Evolutionary conservation across 1,140 invertebrate genomes (phyloP).

Genomic region (Gerris buenoi): DNA sequence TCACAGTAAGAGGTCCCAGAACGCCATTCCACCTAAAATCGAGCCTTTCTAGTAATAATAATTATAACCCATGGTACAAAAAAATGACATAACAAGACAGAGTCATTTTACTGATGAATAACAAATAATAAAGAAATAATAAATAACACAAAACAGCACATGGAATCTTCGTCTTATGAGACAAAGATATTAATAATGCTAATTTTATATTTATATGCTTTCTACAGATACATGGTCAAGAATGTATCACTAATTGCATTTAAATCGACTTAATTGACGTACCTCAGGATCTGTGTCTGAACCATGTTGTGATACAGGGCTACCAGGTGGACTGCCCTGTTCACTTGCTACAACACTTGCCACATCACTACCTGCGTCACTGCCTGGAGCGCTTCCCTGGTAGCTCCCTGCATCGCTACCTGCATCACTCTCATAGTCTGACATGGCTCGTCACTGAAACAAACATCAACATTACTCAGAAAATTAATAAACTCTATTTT

Average conservation of each 20-base stretch:
- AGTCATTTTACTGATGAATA: too few species aligned
- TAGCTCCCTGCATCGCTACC: slow-evolving; percentile 20
- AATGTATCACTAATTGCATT: neutral
- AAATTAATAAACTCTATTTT: too few species aligned
- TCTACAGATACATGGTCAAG: neutral
- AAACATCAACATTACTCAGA: too few species aligned
- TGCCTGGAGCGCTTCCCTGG: slow-evolving; percentile 19
- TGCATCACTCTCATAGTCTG: slow-evolving; percentile 18
- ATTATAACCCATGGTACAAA: too few species aligned
- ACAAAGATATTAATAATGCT: neutral
- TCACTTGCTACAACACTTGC: slow-evolving; percentile 10
- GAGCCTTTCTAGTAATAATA: too few species aligned
- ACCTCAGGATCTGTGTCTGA: slow-evolving; percentile 19
- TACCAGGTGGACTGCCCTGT: slow-evolving; percentile 5
- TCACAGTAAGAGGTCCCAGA: too few species aligned
- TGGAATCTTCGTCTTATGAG: too few species aligned
- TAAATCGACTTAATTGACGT: neutral
- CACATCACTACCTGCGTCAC: slow-evolving; percentile 19
- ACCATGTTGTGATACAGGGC: slow-evolving; percentile 2
- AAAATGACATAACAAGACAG: too few species aligned
- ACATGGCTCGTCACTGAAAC: too few species aligned
- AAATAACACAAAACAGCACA: too few species aligned
- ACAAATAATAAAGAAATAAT: too few species aligned
- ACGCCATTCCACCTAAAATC: too few species aligned
- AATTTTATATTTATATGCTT: neutral